phyloP scores from a whole-genome alignment of 1,140 invertebrate genomes.

The Heliconius himera region DNA sequence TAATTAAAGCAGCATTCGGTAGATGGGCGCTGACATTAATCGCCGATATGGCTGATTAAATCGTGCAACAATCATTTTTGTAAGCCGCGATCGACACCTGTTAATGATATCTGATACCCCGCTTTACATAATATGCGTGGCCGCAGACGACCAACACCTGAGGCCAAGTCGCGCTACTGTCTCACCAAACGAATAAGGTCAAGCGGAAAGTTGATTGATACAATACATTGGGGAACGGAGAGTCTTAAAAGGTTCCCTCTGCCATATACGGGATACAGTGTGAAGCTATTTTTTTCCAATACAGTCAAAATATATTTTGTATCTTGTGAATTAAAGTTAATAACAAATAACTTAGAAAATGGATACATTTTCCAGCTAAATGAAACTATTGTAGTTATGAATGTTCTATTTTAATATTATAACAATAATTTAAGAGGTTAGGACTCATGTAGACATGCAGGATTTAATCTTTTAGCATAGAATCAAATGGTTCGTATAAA shows the following conservation, averaged over 20 bases:
- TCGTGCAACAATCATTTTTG: conserved; percentile 48
- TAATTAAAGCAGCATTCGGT: conserved; percentile 26
- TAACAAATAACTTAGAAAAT: too few species aligned
- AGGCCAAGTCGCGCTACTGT: conserved; percentile 34
- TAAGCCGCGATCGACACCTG: conserved; percentile 47
- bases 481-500: conserved; percentile 29
- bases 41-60: conserved; percentile 38
- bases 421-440: neutral
- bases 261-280: neutral
- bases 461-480: conserved; percentile 19
- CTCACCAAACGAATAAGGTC: conserved; percentile 28
- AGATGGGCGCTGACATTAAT: conserved; percentile 33
- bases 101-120: conserved; percentile 47
- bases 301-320: too few species aligned
- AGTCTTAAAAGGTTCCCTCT: too few species aligned
- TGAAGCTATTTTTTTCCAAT: neutral
- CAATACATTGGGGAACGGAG: too few species aligned
- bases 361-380: too few species aligned
- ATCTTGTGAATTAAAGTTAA: too few species aligned
- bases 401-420: neutral
- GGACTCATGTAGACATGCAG: too few species aligned
- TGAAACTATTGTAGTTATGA: too few species aligned
- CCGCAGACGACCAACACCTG: conserved; percentile 44
- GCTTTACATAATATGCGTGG: conserved; percentile 47
- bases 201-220: conserved; percentile 2